Base-by-base conservation (phyloP, 2,113 vertebrate genomes). In the Sinocyclocheilus rhinocerous region DNA sequence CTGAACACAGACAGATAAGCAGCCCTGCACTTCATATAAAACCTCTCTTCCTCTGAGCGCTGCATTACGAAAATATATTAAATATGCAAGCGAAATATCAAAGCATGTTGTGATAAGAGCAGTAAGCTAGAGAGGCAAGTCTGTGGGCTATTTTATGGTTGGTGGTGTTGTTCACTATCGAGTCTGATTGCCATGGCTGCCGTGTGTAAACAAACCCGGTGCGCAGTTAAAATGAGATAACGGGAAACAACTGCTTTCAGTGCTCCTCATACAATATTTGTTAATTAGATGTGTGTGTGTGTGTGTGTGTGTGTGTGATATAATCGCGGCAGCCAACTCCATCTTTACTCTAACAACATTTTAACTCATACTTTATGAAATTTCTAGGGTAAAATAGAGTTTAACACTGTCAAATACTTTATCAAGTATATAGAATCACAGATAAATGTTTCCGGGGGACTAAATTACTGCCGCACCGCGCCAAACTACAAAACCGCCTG, bases 11-110 rank as follows among this genome's bases (percentile, higher is more conserved):
- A 84, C n/a, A 98, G 91, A 57, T 98, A 99, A 15, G 96, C 95
- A 86, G 97, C 97, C 93, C 97, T 94, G 91, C 97, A 98, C 45
- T 94, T 94, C 84, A 81, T 85, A 91, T 98, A 99, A 90, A 98
- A 98, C 50, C 83, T 18, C 80, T 96, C 96, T 55, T 97, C 96
- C 87, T 96, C 95, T 36, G 91, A 91, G 42, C 80, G 88, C 87
- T 92, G 94, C 75, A 83, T 90, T 85, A 87, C 94, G 89, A 91
- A 94, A 78, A 76, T 83, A 84, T 79, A 90, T 26, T 85, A 63
- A 89, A 65, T 85, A 76, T 90, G 92, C 0, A n/a, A 85, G 84
- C 50, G 48, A 42, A 42, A 36, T n/a, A 24, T 73, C 29, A 72
- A 48, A 33, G 26, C 81, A 72, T 55, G 4, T 52, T 59, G 20